Evolutionary conservation across 2,797 vertebrate species (phyloP).

Genomic region (Ctenosaura bakeri): DNA sequence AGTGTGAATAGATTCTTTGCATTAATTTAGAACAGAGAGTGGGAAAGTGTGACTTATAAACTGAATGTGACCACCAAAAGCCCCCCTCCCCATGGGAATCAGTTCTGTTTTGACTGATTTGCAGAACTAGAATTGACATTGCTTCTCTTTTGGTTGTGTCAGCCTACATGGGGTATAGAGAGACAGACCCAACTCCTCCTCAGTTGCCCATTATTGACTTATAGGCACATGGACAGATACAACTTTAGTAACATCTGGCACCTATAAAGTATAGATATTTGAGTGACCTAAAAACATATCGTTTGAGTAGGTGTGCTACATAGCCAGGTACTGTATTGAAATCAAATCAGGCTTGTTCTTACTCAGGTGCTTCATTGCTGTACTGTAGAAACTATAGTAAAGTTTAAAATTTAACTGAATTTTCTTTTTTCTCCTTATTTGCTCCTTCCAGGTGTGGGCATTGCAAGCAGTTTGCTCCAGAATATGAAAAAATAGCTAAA

Average conservation of each 20-base stretch:
- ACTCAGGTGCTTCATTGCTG: neutral
- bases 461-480: slow-evolving; percentile 94
- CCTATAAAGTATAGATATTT: neutral
- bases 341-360: neutral
- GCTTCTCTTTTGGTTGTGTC: no score
- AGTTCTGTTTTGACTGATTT: no score
- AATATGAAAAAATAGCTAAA: slow-evolving; percentile 95
- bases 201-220: neutral
- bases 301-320: neutral
- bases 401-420: neutral
- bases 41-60: no score
- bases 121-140: no score
- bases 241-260: neutral
- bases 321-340: neutral
- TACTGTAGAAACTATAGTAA: neutral
- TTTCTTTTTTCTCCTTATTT: fast-evolving
- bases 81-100: no score
- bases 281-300: neutral
- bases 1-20: no score
- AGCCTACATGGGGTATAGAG: no score
- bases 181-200: no score
- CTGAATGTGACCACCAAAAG: no score
- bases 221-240: neutral
- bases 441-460: slow-evolving; percentile 91
- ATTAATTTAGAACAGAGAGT: no score